Evolutionary conservation across 1,140 invertebrate genomes (phyloP).

Genomic region (Papilio glaucus): DNA sequence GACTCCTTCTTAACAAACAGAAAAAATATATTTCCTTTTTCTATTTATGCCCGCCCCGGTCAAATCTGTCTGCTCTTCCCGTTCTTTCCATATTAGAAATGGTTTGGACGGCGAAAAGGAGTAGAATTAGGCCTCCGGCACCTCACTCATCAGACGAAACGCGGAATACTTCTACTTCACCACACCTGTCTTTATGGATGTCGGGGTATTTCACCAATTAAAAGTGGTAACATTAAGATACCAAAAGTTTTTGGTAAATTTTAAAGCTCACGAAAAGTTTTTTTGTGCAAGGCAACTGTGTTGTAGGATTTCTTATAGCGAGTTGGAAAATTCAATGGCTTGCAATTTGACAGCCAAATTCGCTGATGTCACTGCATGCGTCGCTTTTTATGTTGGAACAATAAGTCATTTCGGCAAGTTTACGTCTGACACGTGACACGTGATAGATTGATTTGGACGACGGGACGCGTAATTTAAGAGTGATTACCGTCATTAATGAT

Average conservation of each 20-base stretch:
- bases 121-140: too few relatives aligned
- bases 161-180: too few relatives aligned
- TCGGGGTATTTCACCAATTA: too few relatives aligned
- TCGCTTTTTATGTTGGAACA: conserved; percentile 47
- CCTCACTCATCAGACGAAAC: too few relatives aligned
- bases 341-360: conserved; percentile 44
- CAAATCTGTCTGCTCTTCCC: too few relatives aligned
- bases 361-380: conserved; percentile 38
- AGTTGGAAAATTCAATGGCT: conserved; percentile 34
- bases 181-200: too few relatives aligned
- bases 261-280: neutral
- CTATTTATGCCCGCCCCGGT: too few relatives aligned
- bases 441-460: conserved; percentile 55
- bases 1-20: too few relatives aligned
- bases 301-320: neutral
- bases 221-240: too few relatives aligned
- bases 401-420: conserved; percentile 61
- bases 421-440: conserved; percentile 47
- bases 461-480: conserved; percentile 35
- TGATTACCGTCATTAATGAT: conserved; percentile 48
- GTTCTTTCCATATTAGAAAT: too few relatives aligned
- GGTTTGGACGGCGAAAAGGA: too few relatives aligned
- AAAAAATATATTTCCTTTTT: too few relatives aligned
- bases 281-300: neutral
- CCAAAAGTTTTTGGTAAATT: neutral